Conservation (phyloP, 2,797 vertebrate genomes). For the Intellagama lesueurii region DNA sequence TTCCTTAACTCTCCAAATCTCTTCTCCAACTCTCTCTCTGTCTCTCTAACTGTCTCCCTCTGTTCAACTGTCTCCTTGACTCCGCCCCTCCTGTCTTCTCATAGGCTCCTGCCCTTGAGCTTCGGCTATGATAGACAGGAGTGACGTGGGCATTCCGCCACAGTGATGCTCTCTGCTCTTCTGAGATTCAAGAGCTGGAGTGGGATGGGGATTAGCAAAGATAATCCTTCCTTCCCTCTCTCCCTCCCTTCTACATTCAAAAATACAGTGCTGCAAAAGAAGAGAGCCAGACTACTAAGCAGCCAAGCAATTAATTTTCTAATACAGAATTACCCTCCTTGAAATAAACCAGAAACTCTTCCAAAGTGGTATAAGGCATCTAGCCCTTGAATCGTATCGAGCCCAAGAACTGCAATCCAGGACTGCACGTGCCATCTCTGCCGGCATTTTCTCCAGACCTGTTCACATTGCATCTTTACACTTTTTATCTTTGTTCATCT, state of each 20-base stretch:
- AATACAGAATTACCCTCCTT: conserved; percentile 19
- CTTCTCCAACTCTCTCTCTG: no score
- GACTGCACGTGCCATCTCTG: background rate
- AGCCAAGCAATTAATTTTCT: background rate
- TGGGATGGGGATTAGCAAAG: background rate
- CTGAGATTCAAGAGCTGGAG: background rate
- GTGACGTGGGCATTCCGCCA: no score
- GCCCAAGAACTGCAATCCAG: background rate
- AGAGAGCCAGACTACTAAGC: background rate
- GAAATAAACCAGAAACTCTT: background rate
- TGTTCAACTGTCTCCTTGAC: no score
- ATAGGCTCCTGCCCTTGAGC: no score
- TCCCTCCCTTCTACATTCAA: background rate
- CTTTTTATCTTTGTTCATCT: background rate
- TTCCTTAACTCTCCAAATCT: no score
- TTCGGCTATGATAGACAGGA: no score
- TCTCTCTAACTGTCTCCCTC: no score
- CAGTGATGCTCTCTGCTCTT: background rate
- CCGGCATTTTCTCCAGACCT: background rate
- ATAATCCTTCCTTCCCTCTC: background rate
- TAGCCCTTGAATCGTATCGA: background rate
- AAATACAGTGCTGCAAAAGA: background rate
- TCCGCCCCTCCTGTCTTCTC: no score
- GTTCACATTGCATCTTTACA: background rate
- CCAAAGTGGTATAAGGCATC: background rate